phyloP scores from a whole-genome alignment of 2,797 vertebrate species.

The Glossophaga mutica region DNA sequence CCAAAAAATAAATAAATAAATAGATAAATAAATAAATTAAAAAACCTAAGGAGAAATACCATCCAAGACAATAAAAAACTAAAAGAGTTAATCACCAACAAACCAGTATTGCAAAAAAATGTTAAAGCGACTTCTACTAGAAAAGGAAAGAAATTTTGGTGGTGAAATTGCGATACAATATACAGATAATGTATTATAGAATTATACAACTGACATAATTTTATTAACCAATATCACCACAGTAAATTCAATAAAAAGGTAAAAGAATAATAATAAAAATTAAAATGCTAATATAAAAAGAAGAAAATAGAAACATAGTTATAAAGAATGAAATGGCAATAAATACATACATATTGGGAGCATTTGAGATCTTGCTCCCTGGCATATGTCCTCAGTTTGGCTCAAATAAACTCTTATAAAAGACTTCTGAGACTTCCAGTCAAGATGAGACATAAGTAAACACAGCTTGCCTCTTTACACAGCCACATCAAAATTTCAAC shows the following conservation, averaged over 20 bases:
- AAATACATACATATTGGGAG: not conserved
- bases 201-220: not conserved
- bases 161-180: not conserved
- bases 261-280: too few relatives aligned
- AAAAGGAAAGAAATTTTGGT: not conserved
- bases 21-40: too few relatives aligned
- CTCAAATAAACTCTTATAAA: too few relatives aligned
- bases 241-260: not conserved
- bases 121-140: not conserved
- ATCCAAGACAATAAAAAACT: not conserved
- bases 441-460: too few relatives aligned
- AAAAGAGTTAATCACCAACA: not conserved
- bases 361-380: too few relatives aligned
- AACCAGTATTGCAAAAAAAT: not conserved
- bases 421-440: too few relatives aligned
- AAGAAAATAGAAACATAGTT: not conserved
- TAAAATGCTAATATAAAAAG: not conserved
- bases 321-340: not conserved
- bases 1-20: too few relatives aligned
- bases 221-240: not conserved
- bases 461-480: too few relatives aligned
- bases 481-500: too few relatives aligned
- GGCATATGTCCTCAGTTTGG: too few relatives aligned
- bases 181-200: not conserved
- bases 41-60: not conserved